Evolutionary conservation across 2,113 vertebrate genomes (phyloP), one percentile per base, ranked within the genome.

Genomic region (Lota lota): DNA sequence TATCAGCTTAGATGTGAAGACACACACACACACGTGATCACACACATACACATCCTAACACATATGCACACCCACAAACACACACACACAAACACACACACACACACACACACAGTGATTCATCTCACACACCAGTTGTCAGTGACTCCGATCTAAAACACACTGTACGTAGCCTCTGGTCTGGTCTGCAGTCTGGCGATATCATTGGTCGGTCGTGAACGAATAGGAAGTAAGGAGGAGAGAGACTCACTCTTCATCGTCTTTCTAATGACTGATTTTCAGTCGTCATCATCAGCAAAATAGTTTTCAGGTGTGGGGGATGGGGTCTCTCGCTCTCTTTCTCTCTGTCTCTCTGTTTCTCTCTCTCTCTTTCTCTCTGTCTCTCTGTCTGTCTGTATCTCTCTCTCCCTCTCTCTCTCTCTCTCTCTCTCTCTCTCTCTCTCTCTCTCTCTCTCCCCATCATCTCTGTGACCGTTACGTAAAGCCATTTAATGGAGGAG

Each of bases 401-500:
- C 19, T 18, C 10, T 40, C 56, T 20, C 16, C 56, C 40, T 56
- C 10, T 54, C 64, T 28, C 50, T 24, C 50, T 12, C 21, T 22
- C 64, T 24, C 33, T 59, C 24, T 60, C 24, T 59, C 54, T 59
- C n/a, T n/a, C 22, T 4, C 17, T 50, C 57, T 20, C 18, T 68
- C 58, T 20, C 50, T 28, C 19, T 28, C 4, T 53, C 21, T 47
- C 47, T 12, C 21, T 68, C 57, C 17, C 33, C 6, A 12, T 50
- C 56, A 4, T 68, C 58, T 20, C 22, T 33, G 28, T 33, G 17
- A 21, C n/a, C 20, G n/a, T 71, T 62, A 70, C 6, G 33, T 77
- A 78, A 80, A 77, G 8, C 51, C 33, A 54, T n/a, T 64, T 1
- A 58, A 74, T 65, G 63, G 65, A 60, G 36, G 61, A 70, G 67